phyloP scores from a whole-genome alignment of 2,888 invertebrate species.

The Gymnosoma rotundatum region DNA sequence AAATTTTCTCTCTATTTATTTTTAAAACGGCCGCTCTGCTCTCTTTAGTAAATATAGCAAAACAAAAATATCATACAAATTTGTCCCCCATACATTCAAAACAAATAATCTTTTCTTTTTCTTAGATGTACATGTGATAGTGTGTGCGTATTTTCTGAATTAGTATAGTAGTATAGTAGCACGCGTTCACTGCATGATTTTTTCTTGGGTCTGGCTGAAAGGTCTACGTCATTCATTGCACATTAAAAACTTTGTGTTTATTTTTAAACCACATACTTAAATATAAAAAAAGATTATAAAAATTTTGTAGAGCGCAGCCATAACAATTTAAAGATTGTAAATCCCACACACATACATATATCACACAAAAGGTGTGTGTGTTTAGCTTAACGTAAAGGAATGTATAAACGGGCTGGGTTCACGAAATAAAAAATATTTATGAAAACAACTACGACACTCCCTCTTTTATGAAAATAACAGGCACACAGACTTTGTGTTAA shows the following conservation, averaged over 20 bases:
- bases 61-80: neutral
- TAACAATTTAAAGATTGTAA: constrained; percentile 26
- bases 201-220: constrained; percentile 54
- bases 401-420: constrained; percentile 65
- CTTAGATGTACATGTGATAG: neutral
- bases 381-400: constrained; percentile 25
- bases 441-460: constrained; percentile 59
- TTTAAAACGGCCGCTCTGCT: too few relatives aligned
- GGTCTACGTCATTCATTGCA: constrained; percentile 69
- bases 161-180: constrained; percentile 57
- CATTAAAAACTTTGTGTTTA: constrained; percentile 46
- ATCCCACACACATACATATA: neutral
- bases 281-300: neutral
- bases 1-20: too few relatives aligned
- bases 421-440: neutral
- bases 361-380: neutral
- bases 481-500: constrained; percentile 31
- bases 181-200: constrained; percentile 76
- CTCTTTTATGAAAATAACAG: constrained; percentile 65
- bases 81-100: constrained; percentile 71
- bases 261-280: constrained; percentile 47
- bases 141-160: neutral
- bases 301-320: constrained; percentile 49
- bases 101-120: neutral
- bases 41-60: neutral